These are phyloP conservation scores for Antennarius striatus DNA, from an alignment of 2,113 vertebrate species.

Conservation along the genomic window DNA sequence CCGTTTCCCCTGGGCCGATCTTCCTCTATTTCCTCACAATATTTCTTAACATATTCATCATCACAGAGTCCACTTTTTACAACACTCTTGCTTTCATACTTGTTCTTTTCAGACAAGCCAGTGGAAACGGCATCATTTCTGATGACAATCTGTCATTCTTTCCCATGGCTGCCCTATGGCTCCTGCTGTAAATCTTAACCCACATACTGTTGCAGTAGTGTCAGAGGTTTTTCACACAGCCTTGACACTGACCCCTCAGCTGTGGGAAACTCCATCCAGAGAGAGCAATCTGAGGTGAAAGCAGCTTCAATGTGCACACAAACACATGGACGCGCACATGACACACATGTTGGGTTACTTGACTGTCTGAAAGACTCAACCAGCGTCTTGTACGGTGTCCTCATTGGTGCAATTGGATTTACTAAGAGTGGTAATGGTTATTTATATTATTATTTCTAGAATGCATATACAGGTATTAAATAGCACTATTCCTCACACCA, in stretches of 20 bases:
- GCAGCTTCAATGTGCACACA: slow-evolving; percentile 25
- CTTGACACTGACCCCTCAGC: slow-evolving; percentile 51
- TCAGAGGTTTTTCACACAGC: slow-evolving; percentile 56
- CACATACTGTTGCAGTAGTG: slow-evolving; percentile 37
- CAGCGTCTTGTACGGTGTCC: not conserved
- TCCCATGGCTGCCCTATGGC: slow-evolving; percentile 38
- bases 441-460: too few species aligned
- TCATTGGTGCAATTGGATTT: slow-evolving; percentile 18
- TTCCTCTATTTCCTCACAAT: not conserved
- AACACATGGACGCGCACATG: not conserved
- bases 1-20: not conserved
- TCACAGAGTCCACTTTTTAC: not conserved
- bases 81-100: slow-evolving; percentile 7
- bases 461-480: too few species aligned
- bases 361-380: slow-evolving; percentile 29
- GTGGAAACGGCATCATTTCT: slow-evolving; percentile 10
- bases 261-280: slow-evolving; percentile 55
- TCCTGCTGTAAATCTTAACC: slow-evolving; percentile 21
- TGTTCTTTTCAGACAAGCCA: not conserved
- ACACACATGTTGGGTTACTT: slow-evolving; percentile 41
- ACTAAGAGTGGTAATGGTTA: slow-evolving; percentile 10
- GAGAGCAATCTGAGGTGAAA: slow-evolving; percentile 51
- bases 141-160: slow-evolving; percentile 35
- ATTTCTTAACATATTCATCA: slow-evolving; percentile 12
- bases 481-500: not conserved